Evolutionary conservation across 2,797 vertebrate species (phyloP).

Genomic region (Xiphophorus birchmanni): DNA sequence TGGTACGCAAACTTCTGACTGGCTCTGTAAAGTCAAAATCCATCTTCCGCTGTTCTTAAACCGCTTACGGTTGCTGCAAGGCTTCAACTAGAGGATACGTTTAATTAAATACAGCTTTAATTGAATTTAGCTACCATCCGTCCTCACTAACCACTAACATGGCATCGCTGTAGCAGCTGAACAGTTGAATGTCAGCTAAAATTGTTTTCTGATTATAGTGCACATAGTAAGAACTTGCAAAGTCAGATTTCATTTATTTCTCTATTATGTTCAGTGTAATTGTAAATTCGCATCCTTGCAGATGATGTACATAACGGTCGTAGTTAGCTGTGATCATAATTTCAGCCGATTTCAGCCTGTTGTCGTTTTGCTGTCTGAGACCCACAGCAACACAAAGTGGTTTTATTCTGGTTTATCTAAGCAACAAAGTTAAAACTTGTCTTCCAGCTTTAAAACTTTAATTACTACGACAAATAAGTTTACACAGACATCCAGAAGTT

Average conservation of each 20-base stretch:
- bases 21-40: not conserved
- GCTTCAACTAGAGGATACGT: not conserved
- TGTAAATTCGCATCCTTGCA: slow-evolving; percentile 66
- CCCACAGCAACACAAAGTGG: slow-evolving; percentile 31
- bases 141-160: slow-evolving; percentile 26
- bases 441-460: slow-evolving; percentile 55
- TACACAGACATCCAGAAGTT: slow-evolving; percentile 56
- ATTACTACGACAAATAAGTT: slow-evolving; percentile 71
- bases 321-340: slow-evolving; percentile 59
- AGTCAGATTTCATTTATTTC: slow-evolving; percentile 67
- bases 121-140: slow-evolving; percentile 22
- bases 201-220: slow-evolving; percentile 61
- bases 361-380: slow-evolving; percentile 42
- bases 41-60: not conserved
- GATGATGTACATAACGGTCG: slow-evolving; percentile 67
- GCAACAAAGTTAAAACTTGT: slow-evolving; percentile 45
- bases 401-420: slow-evolving; percentile 40
- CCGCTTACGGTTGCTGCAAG: slow-evolving; percentile 14
- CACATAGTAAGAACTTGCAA: slow-evolving; percentile 41
- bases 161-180: slow-evolving; percentile 24
- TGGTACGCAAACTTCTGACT: not conserved
- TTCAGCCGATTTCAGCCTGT: slow-evolving; percentile 47
- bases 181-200: slow-evolving; percentile 55
- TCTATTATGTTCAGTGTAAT: slow-evolving; percentile 69
- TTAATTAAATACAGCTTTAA: slow-evolving; percentile 6